A percentile compares a stretch with the other conserved stretches of the same genome.
phyloP scores from a whole-genome alignment of 2,888 invertebrate genomes.

The Brenthis hecate region DNA sequence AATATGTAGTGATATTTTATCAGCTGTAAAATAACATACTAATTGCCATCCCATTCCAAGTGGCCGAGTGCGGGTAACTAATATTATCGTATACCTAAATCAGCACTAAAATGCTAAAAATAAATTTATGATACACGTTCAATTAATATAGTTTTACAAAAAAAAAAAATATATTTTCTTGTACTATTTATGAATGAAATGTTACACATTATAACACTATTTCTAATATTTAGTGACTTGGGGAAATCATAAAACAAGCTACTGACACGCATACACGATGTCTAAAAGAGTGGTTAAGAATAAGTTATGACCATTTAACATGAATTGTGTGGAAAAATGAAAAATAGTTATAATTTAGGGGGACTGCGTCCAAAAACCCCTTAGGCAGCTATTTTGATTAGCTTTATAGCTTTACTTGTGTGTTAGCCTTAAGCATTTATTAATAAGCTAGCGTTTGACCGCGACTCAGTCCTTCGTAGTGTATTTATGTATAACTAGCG shows the following conservation, averaged over 20 bases:
- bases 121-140: not conserved
- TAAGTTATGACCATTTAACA: conserved; percentile 35
- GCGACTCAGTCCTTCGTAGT: no score
- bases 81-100: no score
- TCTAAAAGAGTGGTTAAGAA: conserved; percentile 37
- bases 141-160: conserved; percentile 4
- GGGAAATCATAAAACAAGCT: conserved; percentile 28
- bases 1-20: no score
- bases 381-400: not conserved
- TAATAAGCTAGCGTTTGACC: no score
- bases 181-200: conserved; percentile 23
- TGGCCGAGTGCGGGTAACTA: no score
- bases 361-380: not conserved
- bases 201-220: conserved; percentile 25
- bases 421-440: not conserved
- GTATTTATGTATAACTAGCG: no score
- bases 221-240: conserved; percentile 33
- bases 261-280: conserved; percentile 34
- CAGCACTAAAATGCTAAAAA: no score
- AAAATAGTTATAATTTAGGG: conserved; percentile 4
- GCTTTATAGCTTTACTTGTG: not conserved
- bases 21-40: no score
- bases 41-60: no score
- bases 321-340: conserved; percentile 29
- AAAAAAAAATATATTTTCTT: conserved; percentile 3